Base-by-base conservation (phyloP, 2,797 vertebrate species). In the Mustela erminea region DNA sequence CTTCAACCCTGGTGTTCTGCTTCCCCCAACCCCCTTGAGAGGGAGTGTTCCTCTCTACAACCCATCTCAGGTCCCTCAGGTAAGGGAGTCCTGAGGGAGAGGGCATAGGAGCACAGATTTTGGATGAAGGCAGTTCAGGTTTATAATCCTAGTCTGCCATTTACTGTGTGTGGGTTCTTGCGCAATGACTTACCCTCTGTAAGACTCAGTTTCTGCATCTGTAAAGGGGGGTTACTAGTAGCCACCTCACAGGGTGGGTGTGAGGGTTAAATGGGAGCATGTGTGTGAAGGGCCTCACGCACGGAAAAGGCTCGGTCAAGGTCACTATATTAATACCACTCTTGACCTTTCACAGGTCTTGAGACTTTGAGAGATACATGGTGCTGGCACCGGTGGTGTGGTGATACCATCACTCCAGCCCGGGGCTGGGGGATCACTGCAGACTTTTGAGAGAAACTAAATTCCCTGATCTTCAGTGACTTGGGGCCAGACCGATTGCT, bases 21-120 rank as follows among this genome's bases (percentile, higher is more conserved):
- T 52, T 52, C 96, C 95, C 41, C 74, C 93, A 17, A 64, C 93
- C 8, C 0, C 89, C 62, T 21, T 96, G 15, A 0, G 52, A 62
- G 98, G 97, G 23, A 46, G 95, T 18, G 64, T 99, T 41, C 99
- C 99, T 9, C 98, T 99, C 91, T 99, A 98, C 97, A 99, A 98
- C 81, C 99, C 99, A 35, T 78, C 68, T 60, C 98, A 99, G 95
- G 92, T 99, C 0, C 96, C 98, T 68, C 98, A 98, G 98, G 99
- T 99, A 95, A 98, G 97, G 75, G 6, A 35, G 7, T 12, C 25
- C 32, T 10, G 77, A 11, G 11, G 8, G 70, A 66, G 29, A 23
- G 21, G 64, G 52, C 21, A 13, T 46, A 12, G 43, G 52, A 86
- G 38, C 72, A n/a, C 64, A 54, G 21, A 78, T 23, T 90, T 60